phyloP scores from a whole-genome alignment of 2,797 vertebrate genomes.

The Sphenopsis melanotis region DNA sequence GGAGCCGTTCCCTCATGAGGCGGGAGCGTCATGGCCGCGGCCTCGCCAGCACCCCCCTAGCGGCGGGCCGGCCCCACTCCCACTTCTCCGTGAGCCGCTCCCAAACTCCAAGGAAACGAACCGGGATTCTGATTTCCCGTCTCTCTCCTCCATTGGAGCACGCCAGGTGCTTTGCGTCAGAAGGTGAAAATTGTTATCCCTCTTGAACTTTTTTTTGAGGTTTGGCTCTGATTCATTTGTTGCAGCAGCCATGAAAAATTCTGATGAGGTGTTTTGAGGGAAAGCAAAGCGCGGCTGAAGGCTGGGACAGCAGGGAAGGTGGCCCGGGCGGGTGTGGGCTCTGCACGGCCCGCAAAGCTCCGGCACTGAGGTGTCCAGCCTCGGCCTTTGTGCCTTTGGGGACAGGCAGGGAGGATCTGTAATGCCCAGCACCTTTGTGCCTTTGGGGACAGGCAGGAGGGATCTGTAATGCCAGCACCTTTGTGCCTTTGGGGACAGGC shows the following conservation, averaged over 20 bases:
- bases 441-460: no score
- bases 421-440: neutral
- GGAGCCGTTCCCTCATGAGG: rapidly evolving
- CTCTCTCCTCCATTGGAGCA: neutral
- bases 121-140: neutral
- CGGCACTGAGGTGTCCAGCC: no score
- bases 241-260: neutral
- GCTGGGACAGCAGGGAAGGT: neutral
- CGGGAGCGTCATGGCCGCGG: neutral
- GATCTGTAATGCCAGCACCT: neutral
- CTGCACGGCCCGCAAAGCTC: neutral
- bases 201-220: no score
- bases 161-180: neutral
- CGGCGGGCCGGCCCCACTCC: rapidly evolving
- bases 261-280: neutral
- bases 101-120: neutral
- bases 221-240: neutral
- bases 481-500: no score
- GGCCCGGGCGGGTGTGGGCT: neutral
- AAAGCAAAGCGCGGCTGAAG: neutral
- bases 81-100: rapidly evolving
- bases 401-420: neutral
- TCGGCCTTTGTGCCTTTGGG: neutral
- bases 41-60: neutral
- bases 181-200: neutral